Base-by-base conservation (phyloP, 2,113 vertebrate genomes). In the Butastur rufipennis region DNA sequence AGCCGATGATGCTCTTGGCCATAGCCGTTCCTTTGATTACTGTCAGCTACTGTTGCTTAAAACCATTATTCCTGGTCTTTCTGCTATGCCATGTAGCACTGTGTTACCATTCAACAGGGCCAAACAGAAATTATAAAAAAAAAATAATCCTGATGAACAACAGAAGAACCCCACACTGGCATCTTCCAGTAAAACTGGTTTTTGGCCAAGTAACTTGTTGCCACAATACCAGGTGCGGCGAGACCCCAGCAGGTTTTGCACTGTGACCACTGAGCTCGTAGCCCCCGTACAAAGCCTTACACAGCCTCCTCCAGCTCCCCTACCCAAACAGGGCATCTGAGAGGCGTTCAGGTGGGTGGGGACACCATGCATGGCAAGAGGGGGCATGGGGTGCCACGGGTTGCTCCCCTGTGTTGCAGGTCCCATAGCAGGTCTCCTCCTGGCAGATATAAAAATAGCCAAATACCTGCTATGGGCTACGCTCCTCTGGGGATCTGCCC, bases 401-500 rank as follows among this genome's bases (percentile, higher is more conserved):
- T 42, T 63, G 16, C 34, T 75, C 7, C 32, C 27, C 42, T 56
- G 32, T 8, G 6, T 29, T 50, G 16, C 40, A 73, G 34, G 11
- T 61, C 25, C 16, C 4, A 1, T 8, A 47, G 40, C 11, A 75
- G 16, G 3, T 75, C 47, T 86, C 23, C 7, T 78, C 42, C 58
- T 81, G n/a, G 10, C 10, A 70, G 23, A 29, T 27, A 38, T 29
- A 58, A 52, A 74, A 61, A 6, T 10, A 65, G n/a, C n/a, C 0
- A 0, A 73, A 22, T 52, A 10, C 8, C 36, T 68, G 17, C 26
- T 29, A 29, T 10, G 34, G 43, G 23, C 20, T 48, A 14, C 3
- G 21, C 3, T 0, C 0, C 3, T 38, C 10, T n/a, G 11, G 3
- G 19, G 43, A 6, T 68, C 25, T 65, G n/a, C 14, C 13, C 34